These are phyloP conservation scores for Chaetops frenatus DNA, from an alignment of 2,113 vertebrate genomes.

Conservation along the genomic window DNA sequence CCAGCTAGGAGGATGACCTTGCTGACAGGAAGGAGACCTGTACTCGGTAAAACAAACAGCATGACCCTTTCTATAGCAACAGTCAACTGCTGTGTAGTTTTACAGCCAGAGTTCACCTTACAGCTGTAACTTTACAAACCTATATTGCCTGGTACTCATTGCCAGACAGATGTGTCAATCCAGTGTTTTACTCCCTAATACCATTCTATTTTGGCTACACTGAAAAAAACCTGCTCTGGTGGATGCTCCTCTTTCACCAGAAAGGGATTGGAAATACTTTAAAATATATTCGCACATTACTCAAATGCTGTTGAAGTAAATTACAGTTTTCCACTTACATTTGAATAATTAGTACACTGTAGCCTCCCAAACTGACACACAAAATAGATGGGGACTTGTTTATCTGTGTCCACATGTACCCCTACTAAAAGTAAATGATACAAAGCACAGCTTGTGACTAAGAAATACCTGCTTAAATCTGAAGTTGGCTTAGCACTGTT, in stretches of 20 bases:
- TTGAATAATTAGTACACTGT: not conserved
- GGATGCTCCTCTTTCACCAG: not conserved
- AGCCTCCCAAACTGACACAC: not conserved
- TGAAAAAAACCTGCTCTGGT: not conserved
- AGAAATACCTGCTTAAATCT: not conserved
- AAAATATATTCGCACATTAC: not conserved
- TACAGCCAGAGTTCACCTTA: not conserved
- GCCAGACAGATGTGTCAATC: not conserved
- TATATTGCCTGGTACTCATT: not conserved
- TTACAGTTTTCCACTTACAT: not conserved
- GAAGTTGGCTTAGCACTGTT: not conserved
- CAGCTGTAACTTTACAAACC: not conserved
- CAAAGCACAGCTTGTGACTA: not conserved
- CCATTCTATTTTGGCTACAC: not conserved
- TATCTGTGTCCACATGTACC: not conserved
- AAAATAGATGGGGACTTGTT: not conserved
- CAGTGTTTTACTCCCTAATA: not conserved
- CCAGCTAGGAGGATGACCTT: not conserved
- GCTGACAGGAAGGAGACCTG: not conserved
- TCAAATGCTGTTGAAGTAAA: not conserved
- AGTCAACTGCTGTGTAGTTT: not conserved
- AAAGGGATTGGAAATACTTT: not conserved
- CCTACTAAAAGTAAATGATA: not conserved
- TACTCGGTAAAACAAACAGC: not conserved
- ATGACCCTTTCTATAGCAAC: not conserved